These are phyloP conservation scores for Phyllotreta striolata DNA, from an alignment of 2,888 invertebrate species.

Conservation along the genomic window DNA sequence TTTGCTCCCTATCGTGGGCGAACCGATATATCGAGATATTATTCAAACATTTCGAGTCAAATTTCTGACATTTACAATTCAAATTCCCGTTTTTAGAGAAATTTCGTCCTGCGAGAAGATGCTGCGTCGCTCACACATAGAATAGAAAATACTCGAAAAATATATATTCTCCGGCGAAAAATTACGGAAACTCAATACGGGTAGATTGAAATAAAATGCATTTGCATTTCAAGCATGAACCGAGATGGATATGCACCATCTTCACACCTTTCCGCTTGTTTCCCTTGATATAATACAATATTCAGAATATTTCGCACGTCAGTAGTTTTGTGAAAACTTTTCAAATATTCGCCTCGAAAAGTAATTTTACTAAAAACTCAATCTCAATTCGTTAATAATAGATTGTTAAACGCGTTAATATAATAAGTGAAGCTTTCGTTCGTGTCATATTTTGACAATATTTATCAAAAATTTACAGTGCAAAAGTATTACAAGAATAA, in stretches of 20 bases:
- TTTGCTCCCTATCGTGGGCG: not conserved
- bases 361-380: no score
- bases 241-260: conserved; percentile 3
- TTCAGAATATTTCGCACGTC: no score
- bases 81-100: conserved; percentile 32
- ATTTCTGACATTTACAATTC: conserved; percentile 32
- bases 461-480: no score
- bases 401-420: no score
- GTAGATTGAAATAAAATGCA: conserved; percentile 22
- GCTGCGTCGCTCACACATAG: not conserved
- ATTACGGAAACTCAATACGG: conserved; percentile 21
- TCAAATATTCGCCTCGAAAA: no score
- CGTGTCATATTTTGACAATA: no score
- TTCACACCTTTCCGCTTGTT: no score
- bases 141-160: conserved; percentile 12
- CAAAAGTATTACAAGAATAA: no score
- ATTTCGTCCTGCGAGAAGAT: conserved; percentile 3
- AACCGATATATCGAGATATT: conserved; percentile 21
- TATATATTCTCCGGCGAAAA: conserved; percentile 15
- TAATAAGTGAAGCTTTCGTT: no score
- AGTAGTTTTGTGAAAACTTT: no score
- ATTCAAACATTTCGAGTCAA: conserved; percentile 23
- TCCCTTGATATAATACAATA: no score
- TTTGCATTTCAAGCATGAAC: conserved; percentile 11
- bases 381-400: no score